These are phyloP conservation scores for Miltochrista miniata DNA, from an alignment of 2,888 invertebrate genomes.

Conservation along the genomic window DNA sequence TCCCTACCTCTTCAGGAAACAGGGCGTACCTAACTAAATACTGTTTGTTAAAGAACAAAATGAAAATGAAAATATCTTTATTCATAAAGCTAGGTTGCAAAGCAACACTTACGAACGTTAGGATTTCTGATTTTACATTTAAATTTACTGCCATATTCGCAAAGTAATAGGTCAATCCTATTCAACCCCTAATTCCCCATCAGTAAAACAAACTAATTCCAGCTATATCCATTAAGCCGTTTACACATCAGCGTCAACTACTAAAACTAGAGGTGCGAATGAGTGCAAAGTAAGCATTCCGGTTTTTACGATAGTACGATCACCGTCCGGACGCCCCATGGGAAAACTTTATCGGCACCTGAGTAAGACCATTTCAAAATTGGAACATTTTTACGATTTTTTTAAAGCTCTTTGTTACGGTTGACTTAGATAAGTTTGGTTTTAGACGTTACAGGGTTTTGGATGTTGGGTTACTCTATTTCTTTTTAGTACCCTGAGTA, in stretches of 20 bases:
- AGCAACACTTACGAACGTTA: too few species aligned
- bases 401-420: constrained; percentile 35
- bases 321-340: constrained; percentile 49
- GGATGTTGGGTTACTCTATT: not conserved
- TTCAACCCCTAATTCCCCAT: not conserved
- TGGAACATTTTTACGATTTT: constrained; percentile 42
- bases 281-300: constrained; percentile 62
- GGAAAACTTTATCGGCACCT: constrained; percentile 74
- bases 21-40: too few species aligned
- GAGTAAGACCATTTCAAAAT: constrained; percentile 72
- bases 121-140: too few species aligned
- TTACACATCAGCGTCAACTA: constrained; percentile 34
- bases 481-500: too few species aligned
- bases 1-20: too few species aligned
- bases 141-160: too few species aligned
- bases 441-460: constrained; percentile 17
- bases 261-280: constrained; percentile 41
- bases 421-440: constrained; percentile 6
- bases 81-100: too few species aligned
- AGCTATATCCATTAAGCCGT: constrained; percentile 26
- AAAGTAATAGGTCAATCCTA: too few species aligned
- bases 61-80: too few species aligned
- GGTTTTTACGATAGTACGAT: constrained; percentile 64
- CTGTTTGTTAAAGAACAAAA: too few species aligned
- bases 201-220: not conserved